Conservation (phyloP, 2,113 vertebrate genomes). For the Lethenteron reissneri region DNA sequence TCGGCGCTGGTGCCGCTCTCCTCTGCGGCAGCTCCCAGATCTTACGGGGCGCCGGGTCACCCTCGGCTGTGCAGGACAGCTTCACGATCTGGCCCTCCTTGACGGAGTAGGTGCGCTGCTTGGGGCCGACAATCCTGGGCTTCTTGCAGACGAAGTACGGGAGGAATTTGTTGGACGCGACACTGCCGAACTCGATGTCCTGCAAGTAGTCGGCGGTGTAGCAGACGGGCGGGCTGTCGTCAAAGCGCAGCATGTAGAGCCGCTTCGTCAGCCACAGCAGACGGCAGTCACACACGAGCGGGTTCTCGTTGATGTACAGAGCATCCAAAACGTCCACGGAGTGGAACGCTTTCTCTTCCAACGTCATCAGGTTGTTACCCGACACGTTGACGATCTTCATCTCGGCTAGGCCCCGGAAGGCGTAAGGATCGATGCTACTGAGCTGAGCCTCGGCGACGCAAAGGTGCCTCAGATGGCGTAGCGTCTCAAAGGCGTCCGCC, state of each 20-base stretch:
- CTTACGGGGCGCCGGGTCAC: conserved; percentile 35
- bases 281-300: conserved; percentile 79
- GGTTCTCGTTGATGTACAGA: conserved; percentile 72
- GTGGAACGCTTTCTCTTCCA: conserved; percentile 85
- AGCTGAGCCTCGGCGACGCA: conserved; percentile 80
- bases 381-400: conserved; percentile 84
- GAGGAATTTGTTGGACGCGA: conserved; percentile 60
- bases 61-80: conserved; percentile 45
- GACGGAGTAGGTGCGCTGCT: conserved; percentile 29
- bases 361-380: conserved; percentile 57
- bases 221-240: conserved; percentile 75
- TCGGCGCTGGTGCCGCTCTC: conserved; percentile 15
- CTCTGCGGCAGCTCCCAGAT: conserved; percentile 41
- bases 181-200: conserved; percentile 94
- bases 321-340: conserved; percentile 90
- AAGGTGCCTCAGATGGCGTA: conserved; percentile 78
- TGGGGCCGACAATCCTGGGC: conserved; percentile 74
- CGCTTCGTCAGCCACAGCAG: conserved; percentile 87
- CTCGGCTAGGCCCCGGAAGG: conserved; percentile 79
- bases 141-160: conserved; percentile 90
- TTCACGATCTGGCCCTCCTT: conserved; percentile 33
- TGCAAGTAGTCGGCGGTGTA: conserved; percentile 76
- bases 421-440: conserved; percentile 59
- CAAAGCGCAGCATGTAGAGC: conserved; percentile 87
- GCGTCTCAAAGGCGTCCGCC: conserved; percentile 77